Base-by-base conservation (phyloP, 37 sponge, comb jelly and placozoan genomes). In the Oscarella lobularis region DNA sequence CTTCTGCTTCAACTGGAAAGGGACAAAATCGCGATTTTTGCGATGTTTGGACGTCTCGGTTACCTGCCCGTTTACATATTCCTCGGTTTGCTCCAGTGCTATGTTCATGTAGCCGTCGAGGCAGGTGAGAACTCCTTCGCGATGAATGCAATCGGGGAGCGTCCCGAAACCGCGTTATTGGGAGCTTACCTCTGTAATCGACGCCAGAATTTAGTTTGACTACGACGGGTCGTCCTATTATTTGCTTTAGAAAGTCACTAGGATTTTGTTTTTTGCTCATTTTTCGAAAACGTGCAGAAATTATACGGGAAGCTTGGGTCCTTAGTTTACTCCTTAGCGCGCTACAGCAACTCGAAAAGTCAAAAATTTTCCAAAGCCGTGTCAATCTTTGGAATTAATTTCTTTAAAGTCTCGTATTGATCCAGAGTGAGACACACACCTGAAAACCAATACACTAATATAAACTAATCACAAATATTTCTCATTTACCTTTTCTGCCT, bases 71-170 rank as follows among this genome's bases (percentile, higher is more conserved):
- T 94, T 90, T 39, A 98, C 87, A 71, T 98, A 98, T 77, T 98
- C 99, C 72, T 98, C 99, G 31, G 99, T 98, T 79, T 98, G 99
- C 67, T 98, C 99, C 72, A 98, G 72, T 6, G 95, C 95, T 38
- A 98, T 94, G 79, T 98, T 98, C 99, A 98, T 98, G 72, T 93
- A 98, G 31, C 99, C 95, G 82, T 89, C 92, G 36, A 94, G 81
- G 40, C 95, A 90, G 20, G 88, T 83, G 0, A 94, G 77, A 3
- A 94, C 86, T 69, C 92, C 92, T 92, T 66, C 35, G 41, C 39
- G 41, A 41, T 30, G 54, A 39, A 75, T 33, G 27, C 29, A 39
- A 27, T 20, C 5, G 29, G 29, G 29, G 71, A 5, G 6, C 5
- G 29, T 20, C 6, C 35, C 33, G 6, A 30, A 4, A 34, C 71